These are phyloP conservation scores for Rhagonycha lutea DNA, from an alignment of 2,888 invertebrate genomes.

Conservation along the genomic window DNA sequence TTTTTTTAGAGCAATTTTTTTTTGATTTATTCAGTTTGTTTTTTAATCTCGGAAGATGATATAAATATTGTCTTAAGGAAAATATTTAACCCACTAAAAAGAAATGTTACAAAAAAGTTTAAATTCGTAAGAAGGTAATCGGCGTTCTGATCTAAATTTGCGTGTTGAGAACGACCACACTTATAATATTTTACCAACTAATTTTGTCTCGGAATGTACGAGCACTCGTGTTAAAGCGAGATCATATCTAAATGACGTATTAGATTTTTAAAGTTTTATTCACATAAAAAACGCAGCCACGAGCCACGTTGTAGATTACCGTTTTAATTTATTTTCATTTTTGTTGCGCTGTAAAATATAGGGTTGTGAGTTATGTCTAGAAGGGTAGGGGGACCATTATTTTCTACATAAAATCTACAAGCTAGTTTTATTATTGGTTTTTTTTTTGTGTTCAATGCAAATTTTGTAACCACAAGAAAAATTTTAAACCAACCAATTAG, in stretches of 20 bases:
- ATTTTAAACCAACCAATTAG: not conserved
- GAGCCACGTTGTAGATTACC: conserved; percentile 50
- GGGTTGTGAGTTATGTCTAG: conserved; percentile 46
- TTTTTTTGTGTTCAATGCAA: not conserved
- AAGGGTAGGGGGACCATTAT: conserved; percentile 43
- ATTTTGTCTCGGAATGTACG: conserved; percentile 43
- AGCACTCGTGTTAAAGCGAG: conserved; percentile 49
- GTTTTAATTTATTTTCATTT: conserved; percentile 54
- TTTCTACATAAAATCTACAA: conserved; percentile 11
- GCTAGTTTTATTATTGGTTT: not conserved
- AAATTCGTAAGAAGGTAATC: conserved; percentile 22
- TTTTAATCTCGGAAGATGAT: not conserved
- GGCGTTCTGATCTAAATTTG: conserved; percentile 26
- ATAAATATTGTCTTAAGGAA: not conserved
- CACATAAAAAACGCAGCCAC: conserved; percentile 51
- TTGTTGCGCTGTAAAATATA: conserved; percentile 49
- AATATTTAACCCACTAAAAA: conserved; percentile 1
- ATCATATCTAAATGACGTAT: conserved; percentile 55
- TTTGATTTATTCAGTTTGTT: not conserved
- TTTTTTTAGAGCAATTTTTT: not conserved
- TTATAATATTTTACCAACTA: conserved; percentile 30
- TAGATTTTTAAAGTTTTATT: conserved; percentile 54
- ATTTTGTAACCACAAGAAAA: not conserved
- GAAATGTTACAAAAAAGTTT: conserved; percentile 10
- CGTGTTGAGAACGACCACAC: conserved; percentile 28